Base-by-base conservation (phyloP, 2,113 vertebrate species). In the Etheostoma spectabile region DNA sequence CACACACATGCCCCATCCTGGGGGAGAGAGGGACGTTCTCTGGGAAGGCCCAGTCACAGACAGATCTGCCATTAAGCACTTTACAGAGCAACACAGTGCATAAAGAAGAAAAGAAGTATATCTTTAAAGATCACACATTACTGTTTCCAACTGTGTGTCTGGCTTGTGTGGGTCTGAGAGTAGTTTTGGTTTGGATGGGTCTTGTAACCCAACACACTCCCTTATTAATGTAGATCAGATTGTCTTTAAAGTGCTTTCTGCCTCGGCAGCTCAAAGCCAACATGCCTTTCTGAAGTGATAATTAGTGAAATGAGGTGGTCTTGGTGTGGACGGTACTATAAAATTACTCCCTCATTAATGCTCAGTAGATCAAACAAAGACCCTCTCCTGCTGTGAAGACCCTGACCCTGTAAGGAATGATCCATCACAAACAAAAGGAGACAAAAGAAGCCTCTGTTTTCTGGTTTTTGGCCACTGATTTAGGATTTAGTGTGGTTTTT, bases 281-380 rank as follows among this genome's bases (percentile, higher is more conserved):
- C 21, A 1, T 6, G 42, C 1, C 64, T 80, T 10, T 90, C 22
- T 59, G 77, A 86, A 82, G 83, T 85, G 77, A 49, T 87, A 72
- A 85, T 87, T 57, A 85, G 60, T 13, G 45, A 30, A 63, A 77
- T 14, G 82, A 74, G 81, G 71, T 35, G 68, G 73, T 33, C 52
- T 30, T 19, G 38, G 18, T 60, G 27, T 18, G 55, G 51, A 74
- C 16, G 82, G 63, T 49, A 60, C 30, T 30, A 30, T 30, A 30
- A 30, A 85, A 87, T 78, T 18, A 74, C 21, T 46, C 67, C 24
- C 67, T 69, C 57, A 74, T 85, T 70, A 48, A 65, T 84, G 38
- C 76, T 90, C 82, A 83, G 42, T 80, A 73, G 76, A 83, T 53
- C 77, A 85, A 65, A 74, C 77, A 85, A 65, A 74, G 64, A 53